Evolutionary conservation across 2,797 vertebrate genomes (phyloP).

Genomic region (Sebastes ruberrimus): DNA sequence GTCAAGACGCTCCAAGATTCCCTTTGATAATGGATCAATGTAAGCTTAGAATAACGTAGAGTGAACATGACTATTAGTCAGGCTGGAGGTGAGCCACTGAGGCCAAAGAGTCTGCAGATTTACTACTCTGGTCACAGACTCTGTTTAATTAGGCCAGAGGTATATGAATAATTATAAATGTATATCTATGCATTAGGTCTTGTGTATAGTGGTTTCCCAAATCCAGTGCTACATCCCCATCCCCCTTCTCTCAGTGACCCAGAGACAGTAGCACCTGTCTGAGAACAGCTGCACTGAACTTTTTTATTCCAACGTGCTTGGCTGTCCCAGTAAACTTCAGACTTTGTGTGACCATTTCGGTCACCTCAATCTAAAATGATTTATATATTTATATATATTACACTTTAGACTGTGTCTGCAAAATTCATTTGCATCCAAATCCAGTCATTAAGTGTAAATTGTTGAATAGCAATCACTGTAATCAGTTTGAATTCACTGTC

Average conservation of each 20-base stretch:
- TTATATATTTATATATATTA: background rate
- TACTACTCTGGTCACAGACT: background rate
- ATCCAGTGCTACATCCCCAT: background rate
- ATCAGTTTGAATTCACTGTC: background rate
- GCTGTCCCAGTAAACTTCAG: background rate
- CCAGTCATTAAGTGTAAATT: background rate
- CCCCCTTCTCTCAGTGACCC: background rate
- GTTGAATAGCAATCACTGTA: background rate
- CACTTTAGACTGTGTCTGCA: background rate
- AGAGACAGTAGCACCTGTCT: conserved; percentile 6
- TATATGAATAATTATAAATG: background rate
- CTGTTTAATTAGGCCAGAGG: background rate
- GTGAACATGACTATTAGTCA: background rate
- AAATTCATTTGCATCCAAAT: background rate
- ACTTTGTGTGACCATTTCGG: background rate
- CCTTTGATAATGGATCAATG: conserved; percentile 72
- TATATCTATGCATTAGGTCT: background rate
- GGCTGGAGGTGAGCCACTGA: background rate
- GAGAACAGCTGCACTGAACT: conserved; percentile 20
- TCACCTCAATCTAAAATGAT: background rate
- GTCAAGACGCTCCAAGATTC: conserved; percentile 91
- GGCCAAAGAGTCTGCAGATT: background rate
- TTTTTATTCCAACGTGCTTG: background rate
- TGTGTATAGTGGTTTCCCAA: background rate
- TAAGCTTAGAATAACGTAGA: background rate